phyloP scores from a whole-genome alignment of 2,113 vertebrate genomes.

The Psammodynastes pulverulentus region DNA sequence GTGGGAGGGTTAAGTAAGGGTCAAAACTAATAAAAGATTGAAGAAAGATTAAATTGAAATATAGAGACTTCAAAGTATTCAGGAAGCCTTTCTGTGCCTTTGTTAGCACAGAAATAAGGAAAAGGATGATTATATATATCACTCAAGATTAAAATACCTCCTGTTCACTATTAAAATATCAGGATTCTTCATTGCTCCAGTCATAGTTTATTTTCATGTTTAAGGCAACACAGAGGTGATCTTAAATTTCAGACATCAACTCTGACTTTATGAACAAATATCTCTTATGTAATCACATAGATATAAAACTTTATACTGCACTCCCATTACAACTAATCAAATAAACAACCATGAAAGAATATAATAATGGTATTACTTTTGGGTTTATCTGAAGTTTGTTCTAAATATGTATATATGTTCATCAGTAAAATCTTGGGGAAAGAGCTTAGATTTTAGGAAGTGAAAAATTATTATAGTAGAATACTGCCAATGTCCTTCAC shows the following conservation, averaged over 20 bases:
- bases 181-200: background rate
- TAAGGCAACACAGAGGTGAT: background rate
- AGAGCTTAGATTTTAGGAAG: background rate
- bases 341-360: background rate
- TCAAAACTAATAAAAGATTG: background rate
- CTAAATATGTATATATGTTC: background rate
- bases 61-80: background rate
- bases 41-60: background rate
- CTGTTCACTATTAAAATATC: background rate
- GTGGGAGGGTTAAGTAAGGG: background rate
- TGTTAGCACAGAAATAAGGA: background rate
- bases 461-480: background rate
- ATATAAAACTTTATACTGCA: background rate
- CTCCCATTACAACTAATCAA: background rate
- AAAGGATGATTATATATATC: background rate
- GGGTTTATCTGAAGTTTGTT: background rate
- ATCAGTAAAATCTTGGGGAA: background rate
- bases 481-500: no score
- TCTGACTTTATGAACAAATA: background rate
- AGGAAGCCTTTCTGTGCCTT: background rate
- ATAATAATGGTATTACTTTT: background rate
- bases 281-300: background rate
- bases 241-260: background rate
- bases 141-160: background rate
- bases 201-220: background rate